Percentiles rank a stretch among this genome's conserved stretches.
Evolutionary conservation across 2,797 vertebrate genomes (phyloP).

Genomic region (Hipposideros larvatus): DNA sequence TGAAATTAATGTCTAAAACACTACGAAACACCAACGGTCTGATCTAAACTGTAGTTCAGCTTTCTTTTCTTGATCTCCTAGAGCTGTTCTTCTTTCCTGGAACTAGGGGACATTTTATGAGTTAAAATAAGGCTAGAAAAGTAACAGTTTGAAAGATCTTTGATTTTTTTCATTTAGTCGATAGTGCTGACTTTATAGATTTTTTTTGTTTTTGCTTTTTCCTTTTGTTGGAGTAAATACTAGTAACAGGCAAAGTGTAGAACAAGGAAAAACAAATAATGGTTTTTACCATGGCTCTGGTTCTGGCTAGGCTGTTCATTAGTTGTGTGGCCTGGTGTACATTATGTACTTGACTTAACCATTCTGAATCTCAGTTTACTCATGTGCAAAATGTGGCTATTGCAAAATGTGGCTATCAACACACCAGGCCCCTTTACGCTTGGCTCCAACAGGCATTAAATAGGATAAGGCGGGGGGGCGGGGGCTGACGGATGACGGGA

Average conservation of each 20-base stretch:
- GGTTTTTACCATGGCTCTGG: neutral
- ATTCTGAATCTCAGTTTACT: neutral
- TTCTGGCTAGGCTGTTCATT: neutral
- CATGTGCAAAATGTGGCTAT: neutral
- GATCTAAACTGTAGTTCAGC: neutral
- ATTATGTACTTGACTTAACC: neutral
- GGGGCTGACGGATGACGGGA: too few relatives aligned
- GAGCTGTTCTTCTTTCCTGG: constrained; percentile 56
- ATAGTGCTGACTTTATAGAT: constrained; percentile 25
- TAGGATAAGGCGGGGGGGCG: neutral
- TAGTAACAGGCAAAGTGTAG: constrained; percentile 15
- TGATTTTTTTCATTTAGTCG: constrained; percentile 68
- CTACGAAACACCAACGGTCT: constrained; percentile 4
- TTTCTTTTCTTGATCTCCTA: constrained; percentile 26
- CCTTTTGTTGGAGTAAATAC: constrained; percentile 55
- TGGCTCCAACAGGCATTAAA: neutral
- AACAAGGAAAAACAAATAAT: constrained; percentile 57
- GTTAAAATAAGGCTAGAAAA: constrained; percentile 60
- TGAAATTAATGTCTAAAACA: constrained; percentile 7
- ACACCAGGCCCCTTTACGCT: fast-evolving
- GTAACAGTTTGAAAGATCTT: constrained; percentile 53
- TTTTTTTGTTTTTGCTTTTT: constrained; percentile 33
- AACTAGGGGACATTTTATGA: constrained; percentile 49
- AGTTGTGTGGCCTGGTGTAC: neutral
- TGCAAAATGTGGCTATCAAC: neutral